Evolutionary conservation across 2,797 vertebrate genomes (phyloP).

Genomic region (Onychomys torridus): DNA sequence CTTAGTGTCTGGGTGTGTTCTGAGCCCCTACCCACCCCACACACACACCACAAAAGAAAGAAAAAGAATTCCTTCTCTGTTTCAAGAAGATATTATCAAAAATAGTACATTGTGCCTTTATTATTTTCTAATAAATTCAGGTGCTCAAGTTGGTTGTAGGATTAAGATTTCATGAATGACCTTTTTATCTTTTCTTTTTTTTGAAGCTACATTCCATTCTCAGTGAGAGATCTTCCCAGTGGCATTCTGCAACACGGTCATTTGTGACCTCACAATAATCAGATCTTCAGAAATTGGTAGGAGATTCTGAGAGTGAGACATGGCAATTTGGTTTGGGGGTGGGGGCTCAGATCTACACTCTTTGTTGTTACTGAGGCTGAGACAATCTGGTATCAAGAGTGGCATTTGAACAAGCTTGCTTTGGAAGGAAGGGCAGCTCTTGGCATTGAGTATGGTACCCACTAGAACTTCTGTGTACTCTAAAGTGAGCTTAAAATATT

Average conservation of each 20-base stretch:
- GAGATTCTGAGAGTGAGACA: background rate
- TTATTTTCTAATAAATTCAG: background rate
- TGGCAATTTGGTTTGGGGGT: background rate
- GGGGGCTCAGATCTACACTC: background rate
- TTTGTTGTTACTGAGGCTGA: background rate
- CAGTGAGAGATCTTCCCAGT: background rate
- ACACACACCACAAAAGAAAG: background rate
- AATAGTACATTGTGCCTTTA: background rate
- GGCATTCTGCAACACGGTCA: background rate
- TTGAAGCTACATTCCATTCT: background rate
- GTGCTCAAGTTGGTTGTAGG: background rate
- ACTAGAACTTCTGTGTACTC: background rate
- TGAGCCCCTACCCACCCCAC: background rate
- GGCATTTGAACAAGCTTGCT: background rate
- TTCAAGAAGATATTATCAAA: background rate
- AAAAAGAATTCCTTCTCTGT: background rate
- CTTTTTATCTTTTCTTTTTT: background rate
- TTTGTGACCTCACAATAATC: background rate
- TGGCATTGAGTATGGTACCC: background rate
- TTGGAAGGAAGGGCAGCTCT: background rate
- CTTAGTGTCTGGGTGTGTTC: background rate
- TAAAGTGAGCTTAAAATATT: background rate
- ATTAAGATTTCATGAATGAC: background rate
- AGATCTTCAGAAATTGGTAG: background rate
- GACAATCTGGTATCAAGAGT: background rate